Evolutionary conservation across 2,113 vertebrate genomes (phyloP).

Genomic region (Lagopus muta): DNA sequence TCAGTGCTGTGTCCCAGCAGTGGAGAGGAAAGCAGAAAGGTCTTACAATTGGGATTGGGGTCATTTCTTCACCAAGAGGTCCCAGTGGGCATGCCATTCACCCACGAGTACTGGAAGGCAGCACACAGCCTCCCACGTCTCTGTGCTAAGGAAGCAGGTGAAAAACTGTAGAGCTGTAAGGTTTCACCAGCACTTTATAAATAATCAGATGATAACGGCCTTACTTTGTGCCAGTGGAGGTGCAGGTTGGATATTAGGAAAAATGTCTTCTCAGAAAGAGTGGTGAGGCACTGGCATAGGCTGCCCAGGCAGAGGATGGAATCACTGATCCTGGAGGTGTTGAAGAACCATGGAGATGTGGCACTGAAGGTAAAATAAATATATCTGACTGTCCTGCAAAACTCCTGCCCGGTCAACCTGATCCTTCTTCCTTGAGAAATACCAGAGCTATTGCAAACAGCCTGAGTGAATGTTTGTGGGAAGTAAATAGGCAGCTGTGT

Average conservation of each 20-base stretch:
- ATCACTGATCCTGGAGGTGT: too few species aligned
- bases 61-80: not conserved
- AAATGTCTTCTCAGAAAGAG: too few species aligned
- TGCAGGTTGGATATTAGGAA: too few species aligned
- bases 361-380: not conserved
- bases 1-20: not conserved
- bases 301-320: too few species aligned
- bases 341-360: too few species aligned
- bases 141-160: not conserved
- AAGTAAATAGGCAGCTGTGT: not conserved
- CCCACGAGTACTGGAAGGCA: not conserved
- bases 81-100: not conserved
- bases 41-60: not conserved
- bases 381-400: not conserved
- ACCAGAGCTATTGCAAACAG: not conserved
- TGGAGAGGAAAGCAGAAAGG: not conserved
- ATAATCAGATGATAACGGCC: not conserved
- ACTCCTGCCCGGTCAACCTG: not conserved
- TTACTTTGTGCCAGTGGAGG: not conserved
- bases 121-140: not conserved
- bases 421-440: slow-evolving; percentile 44
- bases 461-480: not conserved
- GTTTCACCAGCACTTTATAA: not conserved
- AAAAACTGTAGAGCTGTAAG: not conserved
- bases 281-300: too few species aligned